Evolutionary conservation across 2,888 invertebrate species (phyloP).

Genomic region (Calameuta idolon): DNA sequence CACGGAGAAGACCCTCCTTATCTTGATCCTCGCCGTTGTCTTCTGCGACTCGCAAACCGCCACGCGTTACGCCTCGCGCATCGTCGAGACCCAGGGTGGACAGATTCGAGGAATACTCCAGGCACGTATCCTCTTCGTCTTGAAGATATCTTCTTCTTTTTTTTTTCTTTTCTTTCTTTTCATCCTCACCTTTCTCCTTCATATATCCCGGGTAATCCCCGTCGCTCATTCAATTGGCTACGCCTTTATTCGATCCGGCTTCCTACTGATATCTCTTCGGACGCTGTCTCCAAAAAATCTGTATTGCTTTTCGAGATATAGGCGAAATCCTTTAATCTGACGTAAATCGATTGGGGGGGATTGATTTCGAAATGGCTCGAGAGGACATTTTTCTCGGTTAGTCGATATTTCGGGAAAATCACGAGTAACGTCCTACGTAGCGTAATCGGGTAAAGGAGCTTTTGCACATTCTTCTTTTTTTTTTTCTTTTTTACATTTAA

Average conservation of each 20-base stretch:
- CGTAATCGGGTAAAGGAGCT: neutral
- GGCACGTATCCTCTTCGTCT: conserved; percentile 41
- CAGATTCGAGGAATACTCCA: conserved; percentile 63
- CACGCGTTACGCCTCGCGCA: conserved; percentile 81
- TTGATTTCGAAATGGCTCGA: neutral
- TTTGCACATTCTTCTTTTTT: neutral
- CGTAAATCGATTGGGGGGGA: neutral
- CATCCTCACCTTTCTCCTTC: neutral
- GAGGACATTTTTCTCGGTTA: neutral
- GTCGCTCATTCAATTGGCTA: neutral
- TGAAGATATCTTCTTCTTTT: neutral
- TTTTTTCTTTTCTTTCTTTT: neutral
- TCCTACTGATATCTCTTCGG: neutral
- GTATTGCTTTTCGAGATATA: neutral
- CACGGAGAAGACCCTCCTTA: conserved; percentile 16
- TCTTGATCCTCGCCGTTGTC: conserved; percentile 37
- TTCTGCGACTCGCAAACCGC: conserved; percentile 63
- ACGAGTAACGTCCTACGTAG: neutral
- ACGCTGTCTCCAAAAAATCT: neutral
- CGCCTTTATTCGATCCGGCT: neutral
- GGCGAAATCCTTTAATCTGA: neutral
- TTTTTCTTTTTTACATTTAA: neutral
- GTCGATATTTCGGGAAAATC: neutral
- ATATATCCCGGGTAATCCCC: neutral
- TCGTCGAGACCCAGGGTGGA: conserved; percentile 78